phyloP scores from a whole-genome alignment of 1,140 invertebrate species.

The Steinernema khuongi region DNA sequence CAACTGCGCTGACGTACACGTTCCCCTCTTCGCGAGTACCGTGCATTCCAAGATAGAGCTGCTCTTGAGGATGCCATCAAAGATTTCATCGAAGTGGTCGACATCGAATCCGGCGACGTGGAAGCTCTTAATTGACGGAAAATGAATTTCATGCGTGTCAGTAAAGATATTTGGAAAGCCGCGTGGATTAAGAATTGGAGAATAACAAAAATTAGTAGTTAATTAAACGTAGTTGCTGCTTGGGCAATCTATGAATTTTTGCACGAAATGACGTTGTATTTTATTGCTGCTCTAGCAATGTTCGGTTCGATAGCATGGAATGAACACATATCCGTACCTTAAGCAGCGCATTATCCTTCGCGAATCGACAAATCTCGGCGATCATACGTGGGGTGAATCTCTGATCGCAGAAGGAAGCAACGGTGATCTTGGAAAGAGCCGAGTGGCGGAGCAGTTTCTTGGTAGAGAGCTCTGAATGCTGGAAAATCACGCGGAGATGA shows the following conservation, averaged over 20 bases:
- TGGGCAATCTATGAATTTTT: too few species aligned
- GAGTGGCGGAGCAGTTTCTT: background rate
- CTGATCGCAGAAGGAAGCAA: background rate
- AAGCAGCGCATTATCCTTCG: background rate
- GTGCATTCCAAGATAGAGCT: background rate
- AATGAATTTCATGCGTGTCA: too few species aligned
- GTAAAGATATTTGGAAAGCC: too few species aligned
- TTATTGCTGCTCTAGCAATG: too few species aligned
- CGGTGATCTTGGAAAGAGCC: background rate
- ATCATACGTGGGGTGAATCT: background rate
- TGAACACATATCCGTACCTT: conserved; percentile 2
- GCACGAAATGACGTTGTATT: too few species aligned
- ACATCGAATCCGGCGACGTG: background rate
- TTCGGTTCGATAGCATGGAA: too few species aligned
- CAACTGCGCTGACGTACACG: background rate
- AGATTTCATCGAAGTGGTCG: background rate
- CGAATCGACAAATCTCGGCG: background rate
- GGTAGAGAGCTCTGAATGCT: background rate
- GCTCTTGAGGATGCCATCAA: background rate
- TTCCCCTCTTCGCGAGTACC: background rate
- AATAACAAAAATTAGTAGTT: too few species aligned
- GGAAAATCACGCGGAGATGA: too few species aligned
- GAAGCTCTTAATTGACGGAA: background rate
- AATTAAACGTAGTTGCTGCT: too few species aligned
- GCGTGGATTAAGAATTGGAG: too few species aligned